A percentile compares a stretch with the other conserved stretches of the same genome.
Conservation (phyloP, 2,113 vertebrate genomes). For the Laterallus jamaicensis region DNA sequence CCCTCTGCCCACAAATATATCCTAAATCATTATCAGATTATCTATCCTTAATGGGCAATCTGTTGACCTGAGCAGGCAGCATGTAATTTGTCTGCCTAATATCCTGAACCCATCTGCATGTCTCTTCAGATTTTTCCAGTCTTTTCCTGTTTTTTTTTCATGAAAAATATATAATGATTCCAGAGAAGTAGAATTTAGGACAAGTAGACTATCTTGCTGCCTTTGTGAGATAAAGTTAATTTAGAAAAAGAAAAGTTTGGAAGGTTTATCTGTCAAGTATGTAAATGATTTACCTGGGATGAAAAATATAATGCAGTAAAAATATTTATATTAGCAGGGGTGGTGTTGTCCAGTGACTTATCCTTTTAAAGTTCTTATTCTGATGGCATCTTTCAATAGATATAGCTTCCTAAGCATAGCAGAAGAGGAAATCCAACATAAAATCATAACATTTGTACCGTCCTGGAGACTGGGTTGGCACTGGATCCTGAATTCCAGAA, state of each 20-base stretch:
- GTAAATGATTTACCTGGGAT: neutral
- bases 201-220: neutral
- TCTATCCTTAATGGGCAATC: constrained; percentile 49
- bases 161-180: neutral
- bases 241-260: neutral
- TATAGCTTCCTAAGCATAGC: neutral
- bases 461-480: neutral
- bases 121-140: neutral
- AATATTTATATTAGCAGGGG: neutral
- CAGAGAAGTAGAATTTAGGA: neutral
- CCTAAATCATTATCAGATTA: constrained; percentile 44
- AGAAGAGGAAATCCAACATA: neutral
- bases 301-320: neutral
- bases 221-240: neutral
- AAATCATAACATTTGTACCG: neutral
- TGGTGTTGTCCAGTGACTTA: neutral
- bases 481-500: neutral
- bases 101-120: constrained; percentile 18
- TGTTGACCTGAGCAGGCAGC: constrained; percentile 25
- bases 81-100: constrained; percentile 3
- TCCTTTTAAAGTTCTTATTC: neutral
- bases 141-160: neutral
- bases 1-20: neutral
- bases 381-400: neutral
- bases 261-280: neutral